Percentiles rank a stretch among this genome's conserved stretches.
phyloP scores from a whole-genome alignment of 2,888 invertebrate genomes.

The Petrolisthes manimaculis region DNA sequence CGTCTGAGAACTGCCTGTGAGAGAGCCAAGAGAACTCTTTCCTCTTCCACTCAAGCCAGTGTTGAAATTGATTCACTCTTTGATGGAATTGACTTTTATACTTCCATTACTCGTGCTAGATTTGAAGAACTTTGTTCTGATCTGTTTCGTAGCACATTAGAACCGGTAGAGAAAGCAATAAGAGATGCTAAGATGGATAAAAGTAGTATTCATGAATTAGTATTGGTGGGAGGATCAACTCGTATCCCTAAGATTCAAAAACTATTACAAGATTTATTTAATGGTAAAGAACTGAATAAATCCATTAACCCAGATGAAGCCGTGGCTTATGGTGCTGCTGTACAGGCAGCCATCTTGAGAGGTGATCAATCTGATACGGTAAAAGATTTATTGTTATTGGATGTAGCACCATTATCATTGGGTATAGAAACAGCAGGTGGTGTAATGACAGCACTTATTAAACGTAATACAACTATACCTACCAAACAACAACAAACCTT shows the following conservation, averaged over 20 bases:
- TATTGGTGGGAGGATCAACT: slow-evolving; percentile 96
- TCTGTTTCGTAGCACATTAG: slow-evolving; percentile 75
- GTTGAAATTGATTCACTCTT: slow-evolving; percentile 96
- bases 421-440: slow-evolving; percentile 93
- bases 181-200: slow-evolving; percentile 94
- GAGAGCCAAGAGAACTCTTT: slow-evolving; percentile 87
- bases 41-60: slow-evolving; percentile 88
- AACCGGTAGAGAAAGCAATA: slow-evolving; percentile 75
- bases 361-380: slow-evolving; percentile 77
- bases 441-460: slow-evolving; percentile 96
- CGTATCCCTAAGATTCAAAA: slow-evolving; percentile 98
- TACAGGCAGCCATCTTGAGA: slow-evolving; percentile 94
- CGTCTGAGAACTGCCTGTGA: slow-evolving; percentile 93
- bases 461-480: slow-evolving; percentile 96
- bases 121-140: slow-evolving; percentile 78
- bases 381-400: slow-evolving; percentile 90
- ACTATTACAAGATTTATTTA: slow-evolving; percentile 86
- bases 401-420: slow-evolving; percentile 90
- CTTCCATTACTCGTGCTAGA: slow-evolving; percentile 88
- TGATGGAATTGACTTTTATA: slow-evolving; percentile 96
- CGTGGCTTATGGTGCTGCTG: slow-evolving; percentile 96
- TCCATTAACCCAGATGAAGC: slow-evolving; percentile 86
- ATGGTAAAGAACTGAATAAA: slow-evolving; percentile 95
- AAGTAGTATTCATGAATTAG: slow-evolving; percentile 88
- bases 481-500: slow-evolving; percentile 97